These are phyloP conservation scores for Gulo gulo DNA, from an alignment of 2,113 vertebrate genomes.

Conservation along the genomic window DNA sequence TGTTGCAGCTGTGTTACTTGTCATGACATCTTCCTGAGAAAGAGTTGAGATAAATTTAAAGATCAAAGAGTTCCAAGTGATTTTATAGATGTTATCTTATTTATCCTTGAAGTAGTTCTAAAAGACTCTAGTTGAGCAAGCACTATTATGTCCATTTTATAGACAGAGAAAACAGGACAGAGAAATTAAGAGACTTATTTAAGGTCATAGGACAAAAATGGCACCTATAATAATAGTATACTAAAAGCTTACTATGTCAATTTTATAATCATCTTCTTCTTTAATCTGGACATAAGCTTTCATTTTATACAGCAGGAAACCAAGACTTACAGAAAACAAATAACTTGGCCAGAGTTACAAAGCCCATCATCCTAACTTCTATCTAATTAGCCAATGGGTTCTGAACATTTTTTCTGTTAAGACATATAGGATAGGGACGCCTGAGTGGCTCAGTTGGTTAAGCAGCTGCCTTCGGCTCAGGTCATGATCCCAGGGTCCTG, in stretches of 20 bases:
- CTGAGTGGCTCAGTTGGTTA: too few species aligned
- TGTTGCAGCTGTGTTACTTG: neutral
- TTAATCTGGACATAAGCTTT: conserved; percentile 9
- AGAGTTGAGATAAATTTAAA: neutral
- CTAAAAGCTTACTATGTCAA: neutral
- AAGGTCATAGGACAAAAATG: neutral
- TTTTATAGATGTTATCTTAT: conserved; percentile 15
- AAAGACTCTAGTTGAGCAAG: neutral
- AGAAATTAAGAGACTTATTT: conserved; percentile 16
- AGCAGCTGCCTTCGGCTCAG: too few species aligned
- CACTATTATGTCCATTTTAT: neutral
- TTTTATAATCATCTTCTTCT: conserved; percentile 27
- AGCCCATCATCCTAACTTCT: neutral
- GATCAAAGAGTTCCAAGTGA: neutral
- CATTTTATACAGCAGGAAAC: neutral
- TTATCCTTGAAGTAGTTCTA: neutral
- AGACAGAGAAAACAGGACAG: neutral
- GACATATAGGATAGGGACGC: neutral
- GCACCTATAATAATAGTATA: neutral
- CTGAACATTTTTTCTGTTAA: neutral
- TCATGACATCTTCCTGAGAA: neutral
- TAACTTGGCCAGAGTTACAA: neutral
- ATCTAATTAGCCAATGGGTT: neutral
- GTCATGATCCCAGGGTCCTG: too few species aligned
- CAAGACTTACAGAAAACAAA: neutral